Evolutionary conservation across 2,797 vertebrate genomes (phyloP), one percentile per base, ranked within the genome.

Genomic region (Helarctos malayanus): DNA sequence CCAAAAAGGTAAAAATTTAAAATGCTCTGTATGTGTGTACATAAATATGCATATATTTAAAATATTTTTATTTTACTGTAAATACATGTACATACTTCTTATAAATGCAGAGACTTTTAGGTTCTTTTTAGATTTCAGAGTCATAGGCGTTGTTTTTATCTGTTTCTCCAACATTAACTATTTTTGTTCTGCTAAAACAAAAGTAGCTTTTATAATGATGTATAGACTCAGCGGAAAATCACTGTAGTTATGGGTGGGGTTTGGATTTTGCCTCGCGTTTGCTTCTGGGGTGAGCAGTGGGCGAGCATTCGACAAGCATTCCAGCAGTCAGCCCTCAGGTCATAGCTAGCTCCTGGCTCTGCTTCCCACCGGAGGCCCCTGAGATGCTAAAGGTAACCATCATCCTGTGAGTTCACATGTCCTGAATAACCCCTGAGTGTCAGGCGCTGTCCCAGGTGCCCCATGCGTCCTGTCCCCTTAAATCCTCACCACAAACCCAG

Each of bases 401-500:
- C 19, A 47, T 9, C n/a, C 7, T 0, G 3, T 0, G 7, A 32
- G 0, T 0, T 27, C 41, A 3, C 14, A 2, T 0, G 4, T 35
- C 10, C 0, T 10, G 54, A 78, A 9, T 13, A 11, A 54, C 1
- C 38, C n/a, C 11, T 5, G 11, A 56, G 27, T 2, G 57, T 12
- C 41, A 68, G 12, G 29, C 8, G 0, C 4, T 19, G 69, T 32
- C 18, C 32, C 4, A 12, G 3, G 3, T 1, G 12, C 35, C 13
- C n/a, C 1, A 1, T 11, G 0, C 0, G 3, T 8, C 5, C 29
- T 4, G 0, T 19, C 68, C 29, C 3, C 61, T 35, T 7, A 32
- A 56, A 45, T 32, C 68, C 59, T 88, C 25, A 23, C 10, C 3
- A 2, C 4, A 47, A 41, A 10, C 11, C 32, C 45, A 6, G 10